Percentiles rank a stretch among this genome's conserved stretches.
Evolutionary conservation across 2,888 invertebrate genomes (phyloP).

Genomic region (Alitta virens): DNA sequence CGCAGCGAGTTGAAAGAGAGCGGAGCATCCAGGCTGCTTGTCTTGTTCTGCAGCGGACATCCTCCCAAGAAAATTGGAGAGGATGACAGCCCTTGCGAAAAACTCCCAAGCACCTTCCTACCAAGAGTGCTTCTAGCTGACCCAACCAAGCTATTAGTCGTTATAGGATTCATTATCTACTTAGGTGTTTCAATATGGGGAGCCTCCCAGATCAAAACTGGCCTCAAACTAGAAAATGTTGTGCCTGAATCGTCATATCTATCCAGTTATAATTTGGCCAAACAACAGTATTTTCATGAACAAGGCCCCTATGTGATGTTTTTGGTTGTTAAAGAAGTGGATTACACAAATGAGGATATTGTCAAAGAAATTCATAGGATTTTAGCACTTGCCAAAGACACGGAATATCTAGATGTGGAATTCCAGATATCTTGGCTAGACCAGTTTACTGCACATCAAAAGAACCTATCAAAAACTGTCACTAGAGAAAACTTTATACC

Average conservation of each 20-base stretch:
- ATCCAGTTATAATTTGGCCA: slow-evolving; percentile 25
- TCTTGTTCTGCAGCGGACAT: slow-evolving; percentile 47
- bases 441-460: no score
- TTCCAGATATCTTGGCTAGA: slow-evolving; percentile 21
- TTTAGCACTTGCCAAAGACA: slow-evolving; percentile 5
- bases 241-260: slow-evolving; percentile 37
- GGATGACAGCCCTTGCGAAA: slow-evolving; percentile 35
- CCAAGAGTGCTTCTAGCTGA: slow-evolving; percentile 29
- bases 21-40: not conserved
- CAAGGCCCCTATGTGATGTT: slow-evolving; percentile 29
- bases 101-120: slow-evolving; percentile 28
- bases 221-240: slow-evolving; percentile 36
- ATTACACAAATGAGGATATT: slow-evolving; percentile 15
- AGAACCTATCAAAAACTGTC: no score
- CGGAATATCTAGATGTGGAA: not conserved
- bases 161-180: slow-evolving; percentile 34
- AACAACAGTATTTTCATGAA: slow-evolving; percentile 26
- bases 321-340: slow-evolving; percentile 22
- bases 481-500: slow-evolving; percentile 8
- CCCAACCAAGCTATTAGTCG: slow-evolving; percentile 28
- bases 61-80: slow-evolving; percentile 25
- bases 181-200: slow-evolving; percentile 37
- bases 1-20: slow-evolving; percentile 5
- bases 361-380: slow-evolving; percentile 1
- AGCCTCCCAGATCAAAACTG: slow-evolving; percentile 34